Evolutionary conservation across 2,113 vertebrate genomes (phyloP).

Genomic region (Gavialis gangeticus): DNA sequence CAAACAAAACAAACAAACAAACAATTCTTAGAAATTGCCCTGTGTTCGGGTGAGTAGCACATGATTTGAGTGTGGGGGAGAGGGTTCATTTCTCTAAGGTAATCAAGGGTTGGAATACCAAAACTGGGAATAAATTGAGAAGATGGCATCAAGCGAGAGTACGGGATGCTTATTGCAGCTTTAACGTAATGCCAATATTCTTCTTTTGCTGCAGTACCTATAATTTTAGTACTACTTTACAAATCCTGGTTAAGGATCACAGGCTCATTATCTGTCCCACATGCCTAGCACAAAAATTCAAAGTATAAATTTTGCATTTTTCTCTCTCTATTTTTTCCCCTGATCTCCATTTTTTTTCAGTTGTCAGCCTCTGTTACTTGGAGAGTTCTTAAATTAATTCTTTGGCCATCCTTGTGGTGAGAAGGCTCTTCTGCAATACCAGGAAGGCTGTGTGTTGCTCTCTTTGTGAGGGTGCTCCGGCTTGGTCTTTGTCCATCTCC

Average conservation of each 20-base stretch:
- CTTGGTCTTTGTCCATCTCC: not conserved
- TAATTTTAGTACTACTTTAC: not conserved
- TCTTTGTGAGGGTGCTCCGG: not conserved
- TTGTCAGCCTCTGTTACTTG: not conserved
- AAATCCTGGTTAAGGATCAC: not conserved
- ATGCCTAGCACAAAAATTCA: not conserved
- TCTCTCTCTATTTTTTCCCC: not conserved
- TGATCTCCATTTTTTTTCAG: not conserved
- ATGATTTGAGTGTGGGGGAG: not conserved
- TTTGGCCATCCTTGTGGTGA: not conserved
- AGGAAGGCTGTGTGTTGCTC: not conserved
- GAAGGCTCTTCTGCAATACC: not conserved
- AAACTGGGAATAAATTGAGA: not conserved
- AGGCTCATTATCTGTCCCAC: not conserved
- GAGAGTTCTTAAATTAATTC: not conserved
- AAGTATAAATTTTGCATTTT: not conserved
- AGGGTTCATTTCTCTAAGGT: not conserved
- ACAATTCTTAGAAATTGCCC: not conserved
- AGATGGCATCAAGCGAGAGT: not conserved
- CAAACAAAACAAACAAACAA: rapidly evolving
- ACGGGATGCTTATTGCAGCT: not conserved
- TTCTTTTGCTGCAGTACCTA: rapidly evolving
- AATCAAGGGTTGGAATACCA: not conserved
- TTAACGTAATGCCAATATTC: rapidly evolving
- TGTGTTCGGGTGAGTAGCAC: not conserved